Conservation (phyloP, 2,888 invertebrate genomes). For the Cartodere bifasciata region DNA sequence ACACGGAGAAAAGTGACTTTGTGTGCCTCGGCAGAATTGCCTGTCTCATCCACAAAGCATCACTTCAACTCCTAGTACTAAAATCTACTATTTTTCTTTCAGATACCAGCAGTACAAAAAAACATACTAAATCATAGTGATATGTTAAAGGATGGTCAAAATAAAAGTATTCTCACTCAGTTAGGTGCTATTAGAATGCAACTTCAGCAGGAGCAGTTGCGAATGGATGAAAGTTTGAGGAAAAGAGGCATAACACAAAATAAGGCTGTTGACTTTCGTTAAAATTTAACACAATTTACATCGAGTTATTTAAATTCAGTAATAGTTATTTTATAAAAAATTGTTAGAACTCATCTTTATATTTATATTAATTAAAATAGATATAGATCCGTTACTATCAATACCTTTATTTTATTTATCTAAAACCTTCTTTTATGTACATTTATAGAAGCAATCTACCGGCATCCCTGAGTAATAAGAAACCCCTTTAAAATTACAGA, state of each 20-base stretch:
- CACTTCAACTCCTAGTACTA: no score
- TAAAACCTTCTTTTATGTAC: no score
- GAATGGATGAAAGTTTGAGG: constrained; percentile 39
- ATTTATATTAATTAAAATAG: constrained; percentile 27
- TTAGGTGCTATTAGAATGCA: constrained; percentile 55
- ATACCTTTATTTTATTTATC: no score
- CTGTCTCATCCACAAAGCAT: no score
- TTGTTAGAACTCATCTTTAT: constrained; percentile 30
- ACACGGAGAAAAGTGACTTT: no score
- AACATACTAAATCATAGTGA: constrained; percentile 39
- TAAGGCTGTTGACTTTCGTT: constrained; percentile 33
- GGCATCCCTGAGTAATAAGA: no score
- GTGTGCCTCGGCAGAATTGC: no score
- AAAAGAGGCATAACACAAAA: constrained; percentile 31
- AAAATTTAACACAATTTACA: constrained; percentile 22
- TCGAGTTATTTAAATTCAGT: constrained; percentile 22
- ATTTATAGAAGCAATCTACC: no score
- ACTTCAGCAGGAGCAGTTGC: constrained; percentile 50
- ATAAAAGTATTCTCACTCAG: constrained; percentile 49
- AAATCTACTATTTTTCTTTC: constrained; percentile 20
- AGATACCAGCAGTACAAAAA: constrained; percentile 54
- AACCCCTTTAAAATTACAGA: no score
- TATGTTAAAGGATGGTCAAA: constrained; percentile 32
- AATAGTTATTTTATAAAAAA: constrained; percentile 28
- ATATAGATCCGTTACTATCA: no score